Evolutionary conservation across 1,140 invertebrate species (phyloP), one percentile per base, ranked within the genome.

Genomic region (Papilio xuthus): DNA sequence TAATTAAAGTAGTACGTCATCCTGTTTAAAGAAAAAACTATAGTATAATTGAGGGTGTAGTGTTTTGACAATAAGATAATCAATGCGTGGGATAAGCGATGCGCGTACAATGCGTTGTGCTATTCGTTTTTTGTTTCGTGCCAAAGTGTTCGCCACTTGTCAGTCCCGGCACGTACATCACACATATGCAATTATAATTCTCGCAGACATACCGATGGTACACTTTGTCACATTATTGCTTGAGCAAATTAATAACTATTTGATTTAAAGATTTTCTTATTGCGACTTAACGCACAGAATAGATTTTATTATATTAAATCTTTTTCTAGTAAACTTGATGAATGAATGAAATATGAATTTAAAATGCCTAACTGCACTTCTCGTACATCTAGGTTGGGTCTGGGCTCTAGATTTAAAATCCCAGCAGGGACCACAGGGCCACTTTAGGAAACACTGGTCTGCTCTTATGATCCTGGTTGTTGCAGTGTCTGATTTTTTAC

Each of bases 131-230:
- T 72, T 72, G 74, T 63, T 76, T 63, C 74, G 9, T 41, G 18
- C 28, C 26, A 60, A 76, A n/a, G 28, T 42, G 6, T 6, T 32
- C 9, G 42, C 9, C 42, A 37, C 20, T 76, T 20, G 32, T 28
- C 41, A 76, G 53, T 76, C 74, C 53, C 28, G 26, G 32, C 74
- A 76, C 74, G 74, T 76, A 41, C 53, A 12, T 4, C 10, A 76
- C 50, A 47, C 73, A 76, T 20, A 76, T 63, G 74, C 74, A 76
- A 60, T 76, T 76, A 76, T 76, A 76, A 76, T 76, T 63, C 71
- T 73, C 74, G 37, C 74, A 60, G 28, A 37, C 74, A 63, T 63
- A 41, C 50, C 53, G 18, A 9, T 32, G 12, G 50, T 42, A 20
- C 47, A 56, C 50, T 76, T 50, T 12, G 74, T 60, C 18, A 12